Conservation (phyloP, 2,113 vertebrate genomes). For the Isurus oxyrinchus region DNA sequence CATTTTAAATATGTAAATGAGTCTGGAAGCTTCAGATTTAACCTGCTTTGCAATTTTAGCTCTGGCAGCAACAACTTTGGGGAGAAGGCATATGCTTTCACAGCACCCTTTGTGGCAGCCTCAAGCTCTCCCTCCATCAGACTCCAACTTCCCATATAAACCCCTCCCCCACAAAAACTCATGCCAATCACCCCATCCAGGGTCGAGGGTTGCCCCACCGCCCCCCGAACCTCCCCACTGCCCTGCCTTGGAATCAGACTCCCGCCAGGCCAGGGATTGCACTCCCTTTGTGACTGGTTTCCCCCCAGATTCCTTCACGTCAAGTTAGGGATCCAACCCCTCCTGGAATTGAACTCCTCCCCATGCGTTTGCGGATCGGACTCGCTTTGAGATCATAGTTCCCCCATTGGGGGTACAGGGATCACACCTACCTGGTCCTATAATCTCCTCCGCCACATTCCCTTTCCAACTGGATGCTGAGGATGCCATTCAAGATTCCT, state of each 20-base stretch:
- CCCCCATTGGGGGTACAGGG: not conserved
- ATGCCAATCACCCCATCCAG: not conserved
- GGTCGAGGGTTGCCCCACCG: not conserved
- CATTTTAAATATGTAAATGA: not conserved
- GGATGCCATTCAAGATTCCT: not conserved
- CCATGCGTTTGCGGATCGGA: not conserved
- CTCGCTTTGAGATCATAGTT: not conserved
- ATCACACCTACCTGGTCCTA: too few relatives aligned
- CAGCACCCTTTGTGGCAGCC: too few relatives aligned
- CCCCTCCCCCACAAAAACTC: not conserved
- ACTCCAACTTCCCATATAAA: not conserved
- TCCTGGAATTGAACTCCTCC: not conserved
- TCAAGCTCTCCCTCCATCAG: not conserved
- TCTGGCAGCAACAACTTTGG: not conserved
- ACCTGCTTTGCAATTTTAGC: not conserved
- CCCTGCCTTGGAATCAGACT: not conserved
- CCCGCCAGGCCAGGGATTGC: not conserved
- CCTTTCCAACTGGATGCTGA: not conserved
- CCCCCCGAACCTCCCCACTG: too few relatives aligned
- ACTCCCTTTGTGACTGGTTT: not conserved
- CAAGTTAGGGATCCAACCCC: not conserved
- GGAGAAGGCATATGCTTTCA: not conserved
- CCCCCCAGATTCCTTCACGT: not conserved
- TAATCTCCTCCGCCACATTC: not conserved
- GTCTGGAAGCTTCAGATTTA: not conserved